Conservation (phyloP, 2,797 vertebrate genomes). For the Cuculus canorus region DNA sequence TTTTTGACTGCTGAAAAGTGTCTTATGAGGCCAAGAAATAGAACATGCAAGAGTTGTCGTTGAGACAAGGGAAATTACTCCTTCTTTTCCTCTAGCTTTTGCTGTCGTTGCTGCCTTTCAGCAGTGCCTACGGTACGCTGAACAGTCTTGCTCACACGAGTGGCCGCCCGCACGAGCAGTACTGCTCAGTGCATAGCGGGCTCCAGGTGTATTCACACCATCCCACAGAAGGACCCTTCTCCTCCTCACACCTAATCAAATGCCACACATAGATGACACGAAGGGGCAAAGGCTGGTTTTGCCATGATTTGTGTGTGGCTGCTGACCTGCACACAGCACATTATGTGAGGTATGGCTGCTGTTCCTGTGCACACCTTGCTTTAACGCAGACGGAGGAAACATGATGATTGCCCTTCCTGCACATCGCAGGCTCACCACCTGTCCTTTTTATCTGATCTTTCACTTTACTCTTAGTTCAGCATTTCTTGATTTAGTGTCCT, state of each 20-base stretch:
- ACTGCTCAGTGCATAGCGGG: fast-evolving
- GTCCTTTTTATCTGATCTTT: background rate
- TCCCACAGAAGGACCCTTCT: background rate
- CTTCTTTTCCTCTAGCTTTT: background rate
- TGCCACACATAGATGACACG: fast-evolving
- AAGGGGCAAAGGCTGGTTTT: background rate
- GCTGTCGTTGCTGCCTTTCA: background rate
- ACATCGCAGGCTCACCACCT: fast-evolving
- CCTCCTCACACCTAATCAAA: background rate
- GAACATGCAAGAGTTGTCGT: background rate
- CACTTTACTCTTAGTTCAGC: background rate
- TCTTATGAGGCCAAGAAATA: background rate
- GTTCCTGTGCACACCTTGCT: background rate
- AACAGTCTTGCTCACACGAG: background rate
- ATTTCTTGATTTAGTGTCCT: background rate
- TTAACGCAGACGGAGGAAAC: background rate
- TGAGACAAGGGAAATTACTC: background rate
- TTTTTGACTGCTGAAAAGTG: background rate
- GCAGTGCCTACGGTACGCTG: background rate
- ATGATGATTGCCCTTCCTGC: fast-evolving
- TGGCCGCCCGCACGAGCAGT: background rate
- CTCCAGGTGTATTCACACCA: background rate
- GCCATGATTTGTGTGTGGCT: background rate
- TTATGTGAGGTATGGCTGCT: fast-evolving
- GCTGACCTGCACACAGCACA: fast-evolving